Percentiles rank a stretch among this genome's conserved stretches.
Conservation (phyloP, 2,797 vertebrate genomes). For the Sitta carolinensis region DNA sequence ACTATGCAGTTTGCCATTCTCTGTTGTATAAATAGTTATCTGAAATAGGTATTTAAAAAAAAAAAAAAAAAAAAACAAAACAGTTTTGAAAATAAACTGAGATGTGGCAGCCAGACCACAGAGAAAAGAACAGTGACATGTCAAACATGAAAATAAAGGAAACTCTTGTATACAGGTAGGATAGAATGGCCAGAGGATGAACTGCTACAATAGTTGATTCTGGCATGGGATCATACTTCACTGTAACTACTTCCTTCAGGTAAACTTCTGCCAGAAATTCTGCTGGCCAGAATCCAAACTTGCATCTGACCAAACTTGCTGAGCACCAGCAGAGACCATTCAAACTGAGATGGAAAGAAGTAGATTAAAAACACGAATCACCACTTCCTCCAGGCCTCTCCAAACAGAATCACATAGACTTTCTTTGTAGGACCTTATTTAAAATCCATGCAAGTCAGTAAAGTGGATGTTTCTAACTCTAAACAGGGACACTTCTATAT, state of each 20-base stretch:
- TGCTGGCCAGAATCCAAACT: background rate
- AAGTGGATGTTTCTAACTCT: background rate
- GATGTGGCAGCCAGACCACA: background rate
- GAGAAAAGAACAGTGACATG: background rate
- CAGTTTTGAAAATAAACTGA: background rate
- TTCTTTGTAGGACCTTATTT: background rate
- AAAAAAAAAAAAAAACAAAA: background rate
- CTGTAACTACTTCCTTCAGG: background rate
- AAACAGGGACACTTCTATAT: background rate
- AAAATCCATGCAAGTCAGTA: background rate
- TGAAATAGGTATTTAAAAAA: background rate
- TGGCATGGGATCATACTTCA: background rate
- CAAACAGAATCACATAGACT: background rate
- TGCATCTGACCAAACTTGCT: background rate
- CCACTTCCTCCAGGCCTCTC: background rate
- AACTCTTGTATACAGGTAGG: background rate
- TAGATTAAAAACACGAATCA: background rate
- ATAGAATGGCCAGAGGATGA: background rate
- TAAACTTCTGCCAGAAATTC: background rate
- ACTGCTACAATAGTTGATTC: background rate
- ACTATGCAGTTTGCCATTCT: background rate
- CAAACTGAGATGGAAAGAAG: background rate
- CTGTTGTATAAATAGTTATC: background rate
- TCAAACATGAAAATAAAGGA: background rate
- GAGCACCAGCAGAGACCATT: background rate